These are phyloP conservation scores for Danio aesculapii DNA, from an alignment of 2,797 vertebrate genomes.

Conservation along the genomic window DNA sequence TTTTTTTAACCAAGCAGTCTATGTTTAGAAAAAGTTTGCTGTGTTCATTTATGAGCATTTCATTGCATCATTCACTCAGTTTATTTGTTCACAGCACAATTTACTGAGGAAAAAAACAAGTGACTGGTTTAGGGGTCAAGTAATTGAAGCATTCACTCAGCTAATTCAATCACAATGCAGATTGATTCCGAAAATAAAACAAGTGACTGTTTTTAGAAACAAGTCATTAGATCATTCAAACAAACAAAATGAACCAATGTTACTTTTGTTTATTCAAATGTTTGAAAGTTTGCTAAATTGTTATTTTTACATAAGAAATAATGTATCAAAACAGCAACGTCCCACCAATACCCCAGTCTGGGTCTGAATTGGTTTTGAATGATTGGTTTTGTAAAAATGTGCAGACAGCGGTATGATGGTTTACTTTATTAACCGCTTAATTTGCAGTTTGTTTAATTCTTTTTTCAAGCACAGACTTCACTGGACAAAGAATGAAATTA, in stretches of 20 bases:
- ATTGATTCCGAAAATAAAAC: too few species aligned
- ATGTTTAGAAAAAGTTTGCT: too few species aligned
- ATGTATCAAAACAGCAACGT: neutral
- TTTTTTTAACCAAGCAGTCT: too few species aligned
- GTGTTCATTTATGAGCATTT: neutral
- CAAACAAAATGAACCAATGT: neutral
- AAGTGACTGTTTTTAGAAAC: too few species aligned
- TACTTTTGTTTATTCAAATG: neutral
- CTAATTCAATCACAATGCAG: too few species aligned
- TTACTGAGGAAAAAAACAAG: neutral
- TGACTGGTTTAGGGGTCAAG: neutral
- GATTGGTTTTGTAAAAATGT: slow-evolving; percentile 16
- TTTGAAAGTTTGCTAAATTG: neutral
- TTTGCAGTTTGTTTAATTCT: slow-evolving; percentile 39
- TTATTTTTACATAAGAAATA: neutral
- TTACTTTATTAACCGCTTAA: slow-evolving; percentile 50
- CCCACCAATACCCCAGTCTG: neutral
- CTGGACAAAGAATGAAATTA: slow-evolving; percentile 33
- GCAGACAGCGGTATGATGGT: slow-evolving; percentile 30
- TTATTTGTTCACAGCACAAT: neutral
- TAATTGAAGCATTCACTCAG: neutral
- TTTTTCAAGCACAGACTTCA: slow-evolving; percentile 12
- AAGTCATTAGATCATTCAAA: too few species aligned
- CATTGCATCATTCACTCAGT: neutral
- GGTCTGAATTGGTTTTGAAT: neutral